These are phyloP conservation scores for Procapra przewalskii DNA, from an alignment of 2,113 vertebrate species.

Conservation along the genomic window DNA sequence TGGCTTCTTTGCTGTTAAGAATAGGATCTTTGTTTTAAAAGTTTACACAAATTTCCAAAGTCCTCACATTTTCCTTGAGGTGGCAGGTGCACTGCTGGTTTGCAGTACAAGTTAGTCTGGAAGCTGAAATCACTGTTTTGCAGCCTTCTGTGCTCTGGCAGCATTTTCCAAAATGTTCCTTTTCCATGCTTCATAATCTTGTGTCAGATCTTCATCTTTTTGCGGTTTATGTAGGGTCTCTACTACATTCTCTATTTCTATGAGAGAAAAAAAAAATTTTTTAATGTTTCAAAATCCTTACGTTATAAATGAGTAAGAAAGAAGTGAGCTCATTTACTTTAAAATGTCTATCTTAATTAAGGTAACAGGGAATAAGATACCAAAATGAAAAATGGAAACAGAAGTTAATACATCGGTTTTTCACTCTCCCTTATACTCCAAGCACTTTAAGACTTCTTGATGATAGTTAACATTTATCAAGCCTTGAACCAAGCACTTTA, in stretches of 20 bases:
- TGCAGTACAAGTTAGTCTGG: background rate
- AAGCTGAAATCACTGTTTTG: background rate
- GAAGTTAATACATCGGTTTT: background rate
- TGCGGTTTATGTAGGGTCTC: conserved; percentile 72
- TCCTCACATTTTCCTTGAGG: background rate
- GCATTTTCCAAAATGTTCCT: conserved; percentile 89
- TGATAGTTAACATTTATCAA: background rate
- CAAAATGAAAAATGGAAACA: background rate
- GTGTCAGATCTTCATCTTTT: conserved; percentile 69
- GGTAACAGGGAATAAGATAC: background rate
- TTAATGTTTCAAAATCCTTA: background rate
- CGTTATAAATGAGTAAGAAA: background rate
- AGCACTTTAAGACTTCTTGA: background rate
- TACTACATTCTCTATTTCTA: conserved; percentile 73
- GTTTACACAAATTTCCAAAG: background rate
- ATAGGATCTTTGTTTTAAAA: background rate
- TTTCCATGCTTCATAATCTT: conserved; percentile 91
- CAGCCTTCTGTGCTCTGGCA: conserved; percentile 72
- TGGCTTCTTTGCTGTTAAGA: background rate
- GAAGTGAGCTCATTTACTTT: background rate
- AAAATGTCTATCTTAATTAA: background rate
- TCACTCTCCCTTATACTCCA: background rate
- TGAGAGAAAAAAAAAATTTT: background rate
- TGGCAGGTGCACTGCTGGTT: background rate
- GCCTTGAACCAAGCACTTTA: background rate